Evolutionary conservation across 2,888 invertebrate species (phyloP).

Genomic region (Strigamia maritima): DNA sequence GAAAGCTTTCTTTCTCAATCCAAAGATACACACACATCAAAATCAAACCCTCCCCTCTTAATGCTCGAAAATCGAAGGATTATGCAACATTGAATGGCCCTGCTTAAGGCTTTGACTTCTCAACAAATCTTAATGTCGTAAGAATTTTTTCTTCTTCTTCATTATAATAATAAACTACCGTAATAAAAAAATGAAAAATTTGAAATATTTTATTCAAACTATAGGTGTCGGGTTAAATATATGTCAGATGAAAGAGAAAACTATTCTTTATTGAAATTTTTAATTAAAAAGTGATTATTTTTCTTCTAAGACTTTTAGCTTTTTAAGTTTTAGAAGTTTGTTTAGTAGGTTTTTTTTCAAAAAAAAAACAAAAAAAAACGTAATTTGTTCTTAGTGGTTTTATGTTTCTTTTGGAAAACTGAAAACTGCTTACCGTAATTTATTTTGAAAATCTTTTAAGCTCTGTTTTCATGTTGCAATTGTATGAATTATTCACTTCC

Average conservation of each 20-base stretch:
- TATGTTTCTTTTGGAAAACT: not conserved
- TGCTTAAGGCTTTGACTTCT: not conserved
- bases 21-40: constrained; percentile 19
- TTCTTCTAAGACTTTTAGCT: not conserved
- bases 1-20: constrained; percentile 15
- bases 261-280: no score
- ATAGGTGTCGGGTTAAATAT: no score
- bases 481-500: constrained; percentile 1
- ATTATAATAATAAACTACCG: not conserved
- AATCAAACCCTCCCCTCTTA: not conserved
- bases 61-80: not conserved
- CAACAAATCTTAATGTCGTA: not conserved
- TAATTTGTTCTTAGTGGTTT: no score
- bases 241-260: no score
- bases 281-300: no score
- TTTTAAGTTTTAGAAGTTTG: no score
- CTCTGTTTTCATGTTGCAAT: not conserved
- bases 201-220: no score
- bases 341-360: no score
- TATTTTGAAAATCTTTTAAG: not conserved
- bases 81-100: not conserved
- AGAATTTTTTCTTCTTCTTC: not conserved
- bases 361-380: no score
- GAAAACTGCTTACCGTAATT: not conserved
- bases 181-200: not conserved